Conservation (phyloP, 1,140 invertebrate species). For the Achroia grisella region DNA sequence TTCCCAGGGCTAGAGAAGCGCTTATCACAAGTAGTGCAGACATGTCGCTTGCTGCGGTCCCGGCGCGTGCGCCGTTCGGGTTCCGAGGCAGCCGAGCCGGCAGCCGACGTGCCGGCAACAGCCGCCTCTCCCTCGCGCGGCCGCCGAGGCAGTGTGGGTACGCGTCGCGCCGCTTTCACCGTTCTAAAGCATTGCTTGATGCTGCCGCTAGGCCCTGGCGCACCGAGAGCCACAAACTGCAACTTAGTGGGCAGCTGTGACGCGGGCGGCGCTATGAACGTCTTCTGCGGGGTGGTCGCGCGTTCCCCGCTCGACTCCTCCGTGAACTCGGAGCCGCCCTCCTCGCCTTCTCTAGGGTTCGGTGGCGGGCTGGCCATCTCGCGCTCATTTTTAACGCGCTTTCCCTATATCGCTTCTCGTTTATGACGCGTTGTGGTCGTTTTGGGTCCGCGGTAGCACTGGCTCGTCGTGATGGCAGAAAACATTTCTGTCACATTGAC, state of each 20-base stretch:
- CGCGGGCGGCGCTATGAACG: slow-evolving; percentile 58
- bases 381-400: slow-evolving; percentile 71
- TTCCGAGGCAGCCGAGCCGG: slow-evolving; percentile 9
- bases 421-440: slow-evolving; percentile 51
- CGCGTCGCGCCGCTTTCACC: slow-evolving; percentile 57
- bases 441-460: slow-evolving; percentile 47
- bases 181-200: slow-evolving; percentile 68
- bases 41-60: slow-evolving; percentile 61
- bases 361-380: slow-evolving; percentile 72
- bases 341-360: slow-evolving; percentile 67
- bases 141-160: slow-evolving; percentile 46
- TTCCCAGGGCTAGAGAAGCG: slow-evolving; percentile 77
- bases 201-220: slow-evolving; percentile 50
- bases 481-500: slow-evolving; percentile 73
- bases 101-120: slow-evolving; percentile 16
- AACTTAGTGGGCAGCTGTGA: slow-evolving; percentile 58
- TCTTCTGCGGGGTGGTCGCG: slow-evolving; percentile 66
- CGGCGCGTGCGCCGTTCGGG: slow-evolving; percentile 34
- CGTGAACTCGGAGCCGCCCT: slow-evolving; percentile 57
- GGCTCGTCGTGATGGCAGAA: slow-evolving; percentile 68
- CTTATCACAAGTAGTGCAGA: slow-evolving; percentile 75
- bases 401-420: slow-evolving; percentile 58
- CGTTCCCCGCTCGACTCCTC: slow-evolving; percentile 56
- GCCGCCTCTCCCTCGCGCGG: slow-evolving; percentile 26
- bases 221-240: slow-evolving; percentile 53